Evolutionary conservation across 2,113 vertebrate species (phyloP), one percentile per base, ranked within the genome.

Genomic region (Piprites chloris): DNA sequence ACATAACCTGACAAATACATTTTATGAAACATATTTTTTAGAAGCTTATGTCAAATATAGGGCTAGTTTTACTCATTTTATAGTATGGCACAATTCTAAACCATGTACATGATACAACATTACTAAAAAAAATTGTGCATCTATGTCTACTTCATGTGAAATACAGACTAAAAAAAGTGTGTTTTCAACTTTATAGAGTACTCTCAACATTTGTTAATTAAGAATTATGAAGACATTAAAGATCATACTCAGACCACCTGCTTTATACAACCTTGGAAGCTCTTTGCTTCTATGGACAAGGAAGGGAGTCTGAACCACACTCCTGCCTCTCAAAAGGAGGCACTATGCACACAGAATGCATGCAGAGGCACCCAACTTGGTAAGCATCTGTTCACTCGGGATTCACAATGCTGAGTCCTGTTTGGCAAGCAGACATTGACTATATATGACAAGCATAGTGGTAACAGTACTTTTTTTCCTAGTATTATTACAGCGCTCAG

Each of bases 1-100:
- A 99, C 97, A 84, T 99, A 99, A 49, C 99, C 99, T 99, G 98
- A 52, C 69, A 22, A 92, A 92, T 35, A 96, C 72, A 95, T 44
- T 94, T 39, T 21, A 49, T 78, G 67, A 84, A 84, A 81, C 30
- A 71, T 4, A 85, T 92, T 97, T 95, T 79, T 95, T 90, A 75
- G 35, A 93, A 82, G 30, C 28, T 88, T 89, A 69, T 91, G 53
- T 74, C 46, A 87, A 79, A 77, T 46, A 59, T 2, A 87, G 27
- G 39, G 49, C 11, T 85, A 71, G 47, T 37, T 74, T 75, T 6
- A 77, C 15, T 59, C 8, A 65, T 42, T n/a, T n/a, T n/a, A n/a
- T n/a, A n/a, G n/a, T n/a, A n/a, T 35, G 37, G 37, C 18, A 53
- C 8, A 50, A 53, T 41, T 87, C 85, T 56, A 85, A 83, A 82